A percentile compares a stretch with the other conserved stretches of the same genome.
phyloP scores from a whole-genome alignment of 2,113 vertebrate species.

The Lampris incognitus region DNA sequence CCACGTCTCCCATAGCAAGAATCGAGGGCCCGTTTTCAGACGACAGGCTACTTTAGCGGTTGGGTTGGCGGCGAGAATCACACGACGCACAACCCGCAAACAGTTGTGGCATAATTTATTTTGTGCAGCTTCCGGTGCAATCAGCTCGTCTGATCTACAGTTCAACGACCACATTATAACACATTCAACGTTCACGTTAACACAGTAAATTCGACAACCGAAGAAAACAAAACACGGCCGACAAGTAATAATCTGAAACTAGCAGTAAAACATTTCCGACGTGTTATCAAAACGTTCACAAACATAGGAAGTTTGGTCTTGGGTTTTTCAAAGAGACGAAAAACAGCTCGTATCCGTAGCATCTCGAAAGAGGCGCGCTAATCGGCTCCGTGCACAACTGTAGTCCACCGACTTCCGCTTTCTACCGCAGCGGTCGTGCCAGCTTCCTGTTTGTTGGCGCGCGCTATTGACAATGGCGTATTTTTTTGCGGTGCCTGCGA shows the following conservation, averaged over 20 bases:
- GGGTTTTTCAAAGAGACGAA: constrained; percentile 67
- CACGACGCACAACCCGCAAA: not conserved
- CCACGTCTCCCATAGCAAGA: no score
- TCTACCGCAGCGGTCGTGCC: no score
- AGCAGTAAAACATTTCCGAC: constrained; percentile 64
- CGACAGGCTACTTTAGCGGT: no score
- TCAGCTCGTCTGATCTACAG: constrained; percentile 44
- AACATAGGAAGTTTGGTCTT: constrained; percentile 75
- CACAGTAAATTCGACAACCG: constrained; percentile 68
- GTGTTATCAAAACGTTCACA: constrained; percentile 75
- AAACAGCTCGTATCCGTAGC: constrained; percentile 44
- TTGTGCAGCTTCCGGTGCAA: constrained; percentile 62
- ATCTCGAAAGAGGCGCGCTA: constrained; percentile 13
- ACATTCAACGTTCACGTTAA: constrained; percentile 78
- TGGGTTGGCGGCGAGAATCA: not conserved
- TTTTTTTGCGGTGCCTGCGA: no score
- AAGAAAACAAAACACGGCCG: constrained; percentile 59
- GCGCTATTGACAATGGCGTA: no score
- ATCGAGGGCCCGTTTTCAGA: no score
- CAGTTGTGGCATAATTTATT: constrained; percentile 73
- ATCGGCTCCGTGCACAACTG: constrained; percentile 7
- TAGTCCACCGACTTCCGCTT: no score
- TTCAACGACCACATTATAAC: constrained; percentile 70
- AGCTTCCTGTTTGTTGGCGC: no score
- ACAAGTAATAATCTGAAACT: constrained; percentile 62